Percentiles rank a stretch among this genome's conserved stretches.
These are phyloP conservation scores for Coryphaenoides rupestris DNA, from an alignment of 2,113 vertebrate species.

Conservation along the genomic window DNA sequence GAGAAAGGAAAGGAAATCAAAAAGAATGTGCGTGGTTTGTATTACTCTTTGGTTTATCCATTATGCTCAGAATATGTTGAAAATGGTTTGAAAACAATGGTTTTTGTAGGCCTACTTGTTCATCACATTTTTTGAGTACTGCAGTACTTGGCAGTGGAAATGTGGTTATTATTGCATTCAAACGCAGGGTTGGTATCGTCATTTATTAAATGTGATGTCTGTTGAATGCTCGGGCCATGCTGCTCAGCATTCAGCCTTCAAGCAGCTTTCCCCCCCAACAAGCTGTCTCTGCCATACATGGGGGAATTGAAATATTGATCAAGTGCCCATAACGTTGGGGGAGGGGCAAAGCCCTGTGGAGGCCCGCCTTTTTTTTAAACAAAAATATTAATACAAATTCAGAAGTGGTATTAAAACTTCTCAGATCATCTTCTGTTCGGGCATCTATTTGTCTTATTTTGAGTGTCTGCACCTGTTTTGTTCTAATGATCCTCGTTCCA, in stretches of 20 bases:
- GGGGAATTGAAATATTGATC: conserved; percentile 7
- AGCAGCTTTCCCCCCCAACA: not conserved
- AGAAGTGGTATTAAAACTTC: conserved; percentile 5
- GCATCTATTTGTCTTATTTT: not conserved
- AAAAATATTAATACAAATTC: conserved; percentile 25
- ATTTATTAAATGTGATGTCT: no score
- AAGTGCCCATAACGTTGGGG: not conserved
- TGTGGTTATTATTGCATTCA: no score
- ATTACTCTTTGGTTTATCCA: no score
- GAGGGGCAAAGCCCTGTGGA: not conserved
- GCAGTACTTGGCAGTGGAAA: no score
- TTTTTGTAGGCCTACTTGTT: no score
- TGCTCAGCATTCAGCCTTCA: conserved; percentile 12
- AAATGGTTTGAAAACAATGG: no score
- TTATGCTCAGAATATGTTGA: no score
- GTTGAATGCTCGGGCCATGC: not conserved
- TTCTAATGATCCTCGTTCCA: not conserved
- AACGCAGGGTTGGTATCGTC: no score
- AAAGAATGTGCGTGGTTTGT: no score
- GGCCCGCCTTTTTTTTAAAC: conserved; percentile 7
- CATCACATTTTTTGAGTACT: no score
- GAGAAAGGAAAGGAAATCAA: no score
- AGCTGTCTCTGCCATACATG: no score
- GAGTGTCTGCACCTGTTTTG: conserved; percentile 10
- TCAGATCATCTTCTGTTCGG: conserved; percentile 8